Conservation (phyloP, 2,888 invertebrate species). For the Tetrapedia diversipes region DNA sequence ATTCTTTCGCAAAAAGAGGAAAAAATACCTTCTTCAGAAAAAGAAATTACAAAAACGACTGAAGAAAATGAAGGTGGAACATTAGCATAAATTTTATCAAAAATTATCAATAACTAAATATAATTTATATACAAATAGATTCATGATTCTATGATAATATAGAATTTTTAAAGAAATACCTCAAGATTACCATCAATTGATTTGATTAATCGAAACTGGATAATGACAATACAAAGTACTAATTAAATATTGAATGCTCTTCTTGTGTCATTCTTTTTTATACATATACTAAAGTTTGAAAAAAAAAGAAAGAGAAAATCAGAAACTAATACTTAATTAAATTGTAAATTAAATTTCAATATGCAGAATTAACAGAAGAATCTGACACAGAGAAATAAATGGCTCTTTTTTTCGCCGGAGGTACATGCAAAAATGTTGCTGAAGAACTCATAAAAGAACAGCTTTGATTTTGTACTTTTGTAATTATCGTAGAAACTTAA, state of each 20-base stretch:
- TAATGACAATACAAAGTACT: not conserved
- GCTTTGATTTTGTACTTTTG: slow-evolving; percentile 14
- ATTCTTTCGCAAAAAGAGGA: too few species aligned
- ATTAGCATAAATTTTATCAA: not conserved
- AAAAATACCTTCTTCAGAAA: too few species aligned
- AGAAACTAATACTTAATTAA: too few species aligned
- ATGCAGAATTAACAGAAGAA: not conserved
- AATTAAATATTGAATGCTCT: not conserved
- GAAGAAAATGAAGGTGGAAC: not conserved
- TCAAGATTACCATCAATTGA: not conserved
- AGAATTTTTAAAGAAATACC: not conserved
- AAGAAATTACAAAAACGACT: too few species aligned
- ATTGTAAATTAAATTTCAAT: not conserved
- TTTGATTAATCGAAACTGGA: not conserved
- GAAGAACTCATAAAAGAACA: not conserved
- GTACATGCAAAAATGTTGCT: not conserved
- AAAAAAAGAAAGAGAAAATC: not conserved
- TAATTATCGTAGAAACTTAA: not conserved
- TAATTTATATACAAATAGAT: not conserved
- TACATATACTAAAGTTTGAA: not conserved
- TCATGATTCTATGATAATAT: not conserved
- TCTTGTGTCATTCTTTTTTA: not conserved
- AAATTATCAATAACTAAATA: not conserved
- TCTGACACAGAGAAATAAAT: not conserved
- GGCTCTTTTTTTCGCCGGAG: not conserved